phyloP scores from a whole-genome alignment of 2,113 vertebrate species.

The Eulemur macaco region DNA sequence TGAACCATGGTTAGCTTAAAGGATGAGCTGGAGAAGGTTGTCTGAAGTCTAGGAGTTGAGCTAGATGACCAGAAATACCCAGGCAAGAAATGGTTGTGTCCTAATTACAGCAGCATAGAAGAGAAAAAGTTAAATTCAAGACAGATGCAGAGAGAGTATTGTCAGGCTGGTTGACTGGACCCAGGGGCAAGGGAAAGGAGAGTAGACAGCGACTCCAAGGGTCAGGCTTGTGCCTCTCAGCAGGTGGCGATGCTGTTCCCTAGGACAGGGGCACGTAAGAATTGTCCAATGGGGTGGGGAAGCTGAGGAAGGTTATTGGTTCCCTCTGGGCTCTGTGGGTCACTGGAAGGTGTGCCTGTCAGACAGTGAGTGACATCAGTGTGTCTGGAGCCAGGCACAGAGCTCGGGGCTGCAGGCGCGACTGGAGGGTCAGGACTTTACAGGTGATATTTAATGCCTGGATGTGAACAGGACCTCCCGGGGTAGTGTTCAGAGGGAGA shows the following conservation, averaged over 20 bases:
- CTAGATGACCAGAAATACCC: background rate
- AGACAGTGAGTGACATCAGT: background rate
- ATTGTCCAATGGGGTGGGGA: accelerated
- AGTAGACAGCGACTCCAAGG: background rate
- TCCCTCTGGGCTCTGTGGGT: background rate
- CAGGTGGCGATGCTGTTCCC: background rate
- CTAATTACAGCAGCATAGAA: background rate
- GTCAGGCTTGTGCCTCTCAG: background rate
- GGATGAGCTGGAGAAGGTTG: background rate
- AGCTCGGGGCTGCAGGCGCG: background rate
- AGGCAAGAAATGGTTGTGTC: background rate
- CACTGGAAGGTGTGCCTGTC: background rate
- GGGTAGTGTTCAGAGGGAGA: background rate
- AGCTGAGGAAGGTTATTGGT: background rate
- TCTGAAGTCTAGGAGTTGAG: background rate
- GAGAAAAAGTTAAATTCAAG: background rate
- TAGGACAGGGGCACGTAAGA: background rate
- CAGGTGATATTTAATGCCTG: background rate
- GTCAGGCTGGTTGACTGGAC: background rate
- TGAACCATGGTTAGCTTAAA: background rate
- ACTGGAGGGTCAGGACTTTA: background rate
- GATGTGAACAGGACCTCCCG: accelerated
- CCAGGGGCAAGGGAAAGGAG: background rate
- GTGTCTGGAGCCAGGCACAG: background rate
- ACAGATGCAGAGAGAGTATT: background rate